Evolutionary conservation across 35 echinoderm and acorn worm species (phyloP), one percentile per base, ranked within the genome.

Genomic region (Heliocidaris tuberculata): DNA sequence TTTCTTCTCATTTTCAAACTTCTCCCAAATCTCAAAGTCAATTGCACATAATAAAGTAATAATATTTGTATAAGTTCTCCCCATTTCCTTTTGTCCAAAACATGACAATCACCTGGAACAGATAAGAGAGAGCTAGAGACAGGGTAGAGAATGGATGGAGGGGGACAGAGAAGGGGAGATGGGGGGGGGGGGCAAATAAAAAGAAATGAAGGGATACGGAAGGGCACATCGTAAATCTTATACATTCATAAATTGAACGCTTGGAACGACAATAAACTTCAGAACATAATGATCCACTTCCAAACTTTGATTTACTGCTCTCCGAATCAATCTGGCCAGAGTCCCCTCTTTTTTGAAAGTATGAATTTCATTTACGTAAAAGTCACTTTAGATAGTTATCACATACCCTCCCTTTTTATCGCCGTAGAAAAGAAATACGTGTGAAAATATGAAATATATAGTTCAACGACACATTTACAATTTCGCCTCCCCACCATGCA

Each of bases 391-490:
- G 65, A 78, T 78, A 78, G 21, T 78, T 78, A 78, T 78, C 65
- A 78, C 65, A 78, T 17, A 19, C 15, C 65, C 65, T n/a, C 21
- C 65, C 21, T 8, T 78, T 78, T 78, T 78, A 78, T 78, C 27
- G 65, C 65, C 65, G 21, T 78, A n/a, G 19, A 42, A 78, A 78
- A 78, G 65, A 78, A 24, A 89, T 47, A 89, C 8, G 87, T 47
- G 87, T 32, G 29, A 48, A 48, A 89, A 32, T 89, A 89, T 32
- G 6, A 48, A 17, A 48, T 19, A 85, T 19, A 85, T 32, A 89
- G 87, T 89, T 42, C 87, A 89, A 89, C 87, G 87, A 89, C 87
- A 89, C 87, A 47, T 48, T 32, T 21, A 89, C 87, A 89, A 78
- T 78, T 78, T 78, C 65, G 65, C 65, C 31, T 47, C 31, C 13